These are phyloP conservation scores for Hartigia nigra DNA, from an alignment of 2,888 invertebrate species.

Conservation along the genomic window DNA sequence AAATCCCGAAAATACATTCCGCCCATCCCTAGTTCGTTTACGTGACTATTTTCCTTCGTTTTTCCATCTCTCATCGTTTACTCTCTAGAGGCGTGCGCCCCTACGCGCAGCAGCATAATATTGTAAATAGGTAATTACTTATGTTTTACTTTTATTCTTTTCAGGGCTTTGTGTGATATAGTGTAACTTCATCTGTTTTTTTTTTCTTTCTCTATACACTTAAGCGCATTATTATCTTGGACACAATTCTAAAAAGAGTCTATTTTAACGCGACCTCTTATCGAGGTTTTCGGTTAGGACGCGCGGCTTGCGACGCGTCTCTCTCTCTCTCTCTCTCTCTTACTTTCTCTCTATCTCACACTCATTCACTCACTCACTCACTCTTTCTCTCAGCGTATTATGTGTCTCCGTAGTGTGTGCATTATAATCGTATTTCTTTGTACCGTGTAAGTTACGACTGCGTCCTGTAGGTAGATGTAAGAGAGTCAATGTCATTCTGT, in stretches of 20 bases:
- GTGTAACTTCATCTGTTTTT: conserved; percentile 33
- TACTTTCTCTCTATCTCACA: background rate
- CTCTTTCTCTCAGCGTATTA: background rate
- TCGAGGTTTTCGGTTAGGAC: background rate
- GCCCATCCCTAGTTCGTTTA: conserved; percentile 44
- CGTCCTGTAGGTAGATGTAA: background rate
- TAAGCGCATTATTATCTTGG: conserved; percentile 62
- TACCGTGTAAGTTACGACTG: background rate
- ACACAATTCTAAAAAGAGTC: conserved; percentile 55
- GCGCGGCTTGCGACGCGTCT: background rate
- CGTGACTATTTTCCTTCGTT: conserved; percentile 6
- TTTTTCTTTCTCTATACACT: conserved; percentile 50
- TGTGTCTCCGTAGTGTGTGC: background rate
- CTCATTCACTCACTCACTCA: background rate
- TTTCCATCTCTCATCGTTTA: conserved; percentile 10
- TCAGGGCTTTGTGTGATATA: conserved; percentile 38
- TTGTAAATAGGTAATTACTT: conserved; percentile 57
- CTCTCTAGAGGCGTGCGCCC: conserved; percentile 43
- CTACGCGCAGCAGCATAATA: conserved; percentile 58
- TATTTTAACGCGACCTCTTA: conserved; percentile 25
- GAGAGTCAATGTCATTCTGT: background rate
- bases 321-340: background rate
- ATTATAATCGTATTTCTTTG: background rate
- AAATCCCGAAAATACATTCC: conserved; percentile 36
- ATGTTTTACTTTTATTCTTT: conserved; percentile 45